These are phyloP conservation scores for Leucophenga varia DNA, from an alignment of 1,140 invertebrate genomes.

Conservation along the genomic window DNA sequence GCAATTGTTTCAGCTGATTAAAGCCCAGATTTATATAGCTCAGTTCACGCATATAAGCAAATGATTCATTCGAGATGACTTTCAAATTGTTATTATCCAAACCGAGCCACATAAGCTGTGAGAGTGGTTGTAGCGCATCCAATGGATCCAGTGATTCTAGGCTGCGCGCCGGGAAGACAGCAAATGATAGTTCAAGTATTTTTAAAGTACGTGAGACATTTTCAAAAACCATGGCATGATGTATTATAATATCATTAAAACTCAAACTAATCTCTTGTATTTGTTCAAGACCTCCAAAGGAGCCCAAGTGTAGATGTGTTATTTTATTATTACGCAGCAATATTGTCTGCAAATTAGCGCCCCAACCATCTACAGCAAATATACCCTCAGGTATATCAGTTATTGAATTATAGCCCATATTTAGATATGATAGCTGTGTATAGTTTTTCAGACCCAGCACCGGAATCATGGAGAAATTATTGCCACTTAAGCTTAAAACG, in stretches of 20 bases:
- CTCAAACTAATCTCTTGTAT: constrained; percentile 84
- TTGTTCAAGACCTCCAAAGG: constrained; percentile 70
- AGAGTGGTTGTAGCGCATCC: constrained; percentile 69
- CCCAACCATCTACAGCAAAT: constrained; percentile 72
- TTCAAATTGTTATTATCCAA: constrained; percentile 86
- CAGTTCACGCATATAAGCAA: constrained; percentile 65
- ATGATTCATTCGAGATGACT: constrained; percentile 66
- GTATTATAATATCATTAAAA: constrained; percentile 80
- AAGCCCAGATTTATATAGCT: constrained; percentile 85
- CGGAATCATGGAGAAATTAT: constrained; percentile 73
- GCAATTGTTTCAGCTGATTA: constrained; percentile 69
- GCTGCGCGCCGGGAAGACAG: constrained; percentile 71
- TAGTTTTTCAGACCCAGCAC: constrained; percentile 66
- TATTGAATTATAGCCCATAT: constrained; percentile 85
- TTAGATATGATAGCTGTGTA: constrained; percentile 74
- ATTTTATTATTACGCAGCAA: constrained; percentile 83
- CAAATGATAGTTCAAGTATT: constrained; percentile 82
- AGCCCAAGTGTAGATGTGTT: constrained; percentile 69
- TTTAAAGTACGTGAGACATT: constrained; percentile 73
- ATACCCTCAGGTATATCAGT: constrained; percentile 71
- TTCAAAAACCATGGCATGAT: constrained; percentile 74
- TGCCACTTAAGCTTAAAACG: constrained; percentile 78
- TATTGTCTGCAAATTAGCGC: constrained; percentile 76
- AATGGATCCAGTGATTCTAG: constrained; percentile 64
- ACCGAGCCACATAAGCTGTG: constrained; percentile 78